Percentiles rank a stretch among this genome's conserved stretches.
Evolutionary conservation across 2,888 invertebrate species (phyloP).

Genomic region (Cetonia aurata): DNA sequence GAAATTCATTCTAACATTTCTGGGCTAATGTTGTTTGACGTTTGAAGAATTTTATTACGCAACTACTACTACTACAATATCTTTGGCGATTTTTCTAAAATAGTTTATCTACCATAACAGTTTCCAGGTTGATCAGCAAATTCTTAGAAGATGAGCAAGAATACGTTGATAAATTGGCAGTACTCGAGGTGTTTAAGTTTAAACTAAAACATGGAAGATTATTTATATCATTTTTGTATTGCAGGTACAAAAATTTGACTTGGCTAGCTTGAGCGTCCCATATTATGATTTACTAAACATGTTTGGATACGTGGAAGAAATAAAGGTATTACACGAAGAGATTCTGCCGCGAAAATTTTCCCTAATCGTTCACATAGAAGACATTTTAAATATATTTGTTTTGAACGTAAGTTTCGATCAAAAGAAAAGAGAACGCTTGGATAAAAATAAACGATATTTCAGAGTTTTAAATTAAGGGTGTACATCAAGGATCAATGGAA

Average conservation of each 20-base stretch:
- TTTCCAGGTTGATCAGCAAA: conserved; percentile 38
- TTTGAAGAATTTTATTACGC: too few relatives aligned
- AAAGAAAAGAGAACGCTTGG: too few relatives aligned
- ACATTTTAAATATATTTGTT: conserved; percentile 35
- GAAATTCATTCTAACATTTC: background rate
- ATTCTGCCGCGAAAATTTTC: conserved; percentile 19
- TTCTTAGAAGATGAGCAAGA: conserved; percentile 39
- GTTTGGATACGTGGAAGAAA: conserved; percentile 40
- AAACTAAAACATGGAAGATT: background rate
- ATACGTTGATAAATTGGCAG: conserved; percentile 40
- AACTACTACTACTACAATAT: background rate
- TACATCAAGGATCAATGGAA: conserved; percentile 45
- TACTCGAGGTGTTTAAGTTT: conserved; percentile 33
- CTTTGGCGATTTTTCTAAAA: background rate
- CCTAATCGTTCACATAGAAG: conserved; percentile 15
- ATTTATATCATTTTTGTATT: background rate
- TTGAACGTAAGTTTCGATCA: conserved; percentile 17
- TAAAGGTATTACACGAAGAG: conserved; percentile 37
- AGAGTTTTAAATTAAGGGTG: conserved; percentile 38
- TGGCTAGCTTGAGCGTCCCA: conserved; percentile 18
- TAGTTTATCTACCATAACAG: conserved; percentile 8
- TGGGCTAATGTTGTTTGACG: background rate
- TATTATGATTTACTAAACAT: conserved; percentile 38
- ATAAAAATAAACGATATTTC: background rate
- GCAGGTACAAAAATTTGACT: conserved; percentile 28